phyloP scores from a whole-genome alignment of 1,140 invertebrate species.

The Chelonus insularis region DNA sequence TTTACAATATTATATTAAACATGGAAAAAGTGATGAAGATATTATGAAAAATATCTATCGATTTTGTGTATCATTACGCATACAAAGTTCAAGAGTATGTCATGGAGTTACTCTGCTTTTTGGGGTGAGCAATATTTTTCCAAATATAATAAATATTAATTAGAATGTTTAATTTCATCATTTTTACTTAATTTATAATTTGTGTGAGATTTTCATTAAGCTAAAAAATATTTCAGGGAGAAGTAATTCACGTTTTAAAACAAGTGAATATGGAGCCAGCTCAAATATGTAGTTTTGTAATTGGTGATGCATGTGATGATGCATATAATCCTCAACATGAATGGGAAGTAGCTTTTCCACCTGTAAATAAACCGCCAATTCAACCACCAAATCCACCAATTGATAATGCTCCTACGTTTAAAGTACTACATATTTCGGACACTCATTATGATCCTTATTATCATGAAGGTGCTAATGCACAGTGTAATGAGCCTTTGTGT shows the following conservation, averaged over 20 bases:
- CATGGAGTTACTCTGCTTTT: conserved; percentile 84
- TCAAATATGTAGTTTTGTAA: conserved; percentile 89
- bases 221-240: conserved; percentile 75
- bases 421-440: conserved; percentile 91
- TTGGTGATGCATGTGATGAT: conserved; percentile 87
- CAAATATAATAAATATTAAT: no score
- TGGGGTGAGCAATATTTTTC: no score
- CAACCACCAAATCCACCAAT: conserved; percentile 68
- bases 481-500: conserved; percentile 88
- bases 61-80: conserved; percentile 82
- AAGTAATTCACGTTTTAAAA: conserved; percentile 81
- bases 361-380: conserved; percentile 78
- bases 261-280: conserved; percentile 77
- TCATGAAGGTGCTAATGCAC: conserved; percentile 84
- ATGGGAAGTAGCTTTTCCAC: conserved; percentile 87
- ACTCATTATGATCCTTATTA: conserved; percentile 94
- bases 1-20: conserved; percentile 81
- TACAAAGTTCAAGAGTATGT: conserved; percentile 82
- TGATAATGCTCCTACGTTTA: conserved; percentile 76
- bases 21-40: conserved; percentile 80
- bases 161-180: no score
- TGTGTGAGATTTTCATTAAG: no score
- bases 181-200: no score
- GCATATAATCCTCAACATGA: conserved; percentile 86
- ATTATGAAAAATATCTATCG: conserved; percentile 84